Evolutionary conservation across 2,888 invertebrate species (phyloP).

Genomic region (Clitarchus hookeri): DNA sequence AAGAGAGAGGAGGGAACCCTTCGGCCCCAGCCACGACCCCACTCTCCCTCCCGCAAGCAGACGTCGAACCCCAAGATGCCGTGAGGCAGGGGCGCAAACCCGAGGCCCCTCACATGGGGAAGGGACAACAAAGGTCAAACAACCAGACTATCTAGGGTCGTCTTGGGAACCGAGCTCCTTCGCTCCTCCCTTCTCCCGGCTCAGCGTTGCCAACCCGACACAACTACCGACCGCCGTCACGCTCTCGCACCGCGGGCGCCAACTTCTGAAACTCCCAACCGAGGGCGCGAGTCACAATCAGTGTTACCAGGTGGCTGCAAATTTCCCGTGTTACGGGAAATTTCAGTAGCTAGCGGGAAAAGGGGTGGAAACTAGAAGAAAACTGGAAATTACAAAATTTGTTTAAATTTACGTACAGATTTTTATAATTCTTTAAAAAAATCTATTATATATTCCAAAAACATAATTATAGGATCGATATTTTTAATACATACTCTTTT

Average conservation of each 20-base stretch:
- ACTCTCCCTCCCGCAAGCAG: not conserved
- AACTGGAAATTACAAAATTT: too few relatives aligned
- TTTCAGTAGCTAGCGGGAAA: too few relatives aligned
- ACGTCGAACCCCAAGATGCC: not conserved
- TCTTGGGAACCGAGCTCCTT: not conserved
- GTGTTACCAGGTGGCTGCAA: too few relatives aligned
- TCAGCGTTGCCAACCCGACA: not conserved
- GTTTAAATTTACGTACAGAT: too few relatives aligned
- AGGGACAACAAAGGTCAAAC: slow-evolving; percentile 14
- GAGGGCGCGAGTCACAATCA: not conserved
- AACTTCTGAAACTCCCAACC: not conserved
- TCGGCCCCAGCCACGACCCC: too few relatives aligned
- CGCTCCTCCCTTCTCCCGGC: not conserved
- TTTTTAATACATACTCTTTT: too few relatives aligned
- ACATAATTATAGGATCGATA: too few relatives aligned
- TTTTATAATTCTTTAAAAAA: too few relatives aligned
- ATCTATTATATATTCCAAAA: too few relatives aligned
- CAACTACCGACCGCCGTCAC: not conserved
- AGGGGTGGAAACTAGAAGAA: too few relatives aligned
- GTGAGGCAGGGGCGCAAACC: too few relatives aligned
- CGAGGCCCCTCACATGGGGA: not conserved
- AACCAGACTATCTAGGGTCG: not conserved
- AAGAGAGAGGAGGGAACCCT: not conserved
- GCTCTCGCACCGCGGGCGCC: not conserved
- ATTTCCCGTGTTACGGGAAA: too few relatives aligned